Conservation (phyloP, 2,797 vertebrate species). For the Oryzias sinensis region DNA sequence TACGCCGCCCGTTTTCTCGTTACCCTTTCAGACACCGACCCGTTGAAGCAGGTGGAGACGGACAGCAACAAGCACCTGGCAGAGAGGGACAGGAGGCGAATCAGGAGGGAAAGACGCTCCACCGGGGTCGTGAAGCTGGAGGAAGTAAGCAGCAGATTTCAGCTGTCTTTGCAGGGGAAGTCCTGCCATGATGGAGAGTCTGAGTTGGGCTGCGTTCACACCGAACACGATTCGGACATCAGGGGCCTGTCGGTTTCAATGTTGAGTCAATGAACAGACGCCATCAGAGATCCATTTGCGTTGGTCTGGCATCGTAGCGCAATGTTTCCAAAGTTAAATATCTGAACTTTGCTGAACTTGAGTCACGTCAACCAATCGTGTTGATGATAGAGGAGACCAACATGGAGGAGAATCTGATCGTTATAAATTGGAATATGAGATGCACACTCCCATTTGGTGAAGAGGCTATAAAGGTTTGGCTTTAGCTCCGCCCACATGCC, state of each 20-base stretch:
- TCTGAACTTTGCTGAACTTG: too few relatives aligned
- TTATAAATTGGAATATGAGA: neutral
- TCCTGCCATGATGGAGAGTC: too few relatives aligned
- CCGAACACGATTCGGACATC: too few relatives aligned
- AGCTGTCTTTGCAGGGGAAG: neutral
- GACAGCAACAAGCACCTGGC: constrained; percentile 67
- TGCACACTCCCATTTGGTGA: neutral
- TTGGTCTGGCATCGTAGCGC: too few relatives aligned
- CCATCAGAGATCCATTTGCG: too few relatives aligned
- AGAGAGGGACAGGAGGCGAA: constrained; percentile 64
- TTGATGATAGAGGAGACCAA: too few relatives aligned
- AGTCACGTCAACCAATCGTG: neutral
- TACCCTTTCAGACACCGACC: constrained; percentile 67
- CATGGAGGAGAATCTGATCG: too few relatives aligned
- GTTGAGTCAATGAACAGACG: too few relatives aligned
- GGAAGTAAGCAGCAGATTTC: constrained; percentile 56
- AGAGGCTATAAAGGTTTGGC: neutral
- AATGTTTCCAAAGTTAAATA: too few relatives aligned
- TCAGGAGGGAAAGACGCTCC: constrained; percentile 77
- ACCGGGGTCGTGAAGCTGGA: constrained; percentile 68
- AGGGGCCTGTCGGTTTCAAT: too few relatives aligned
- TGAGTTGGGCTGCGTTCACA: too few relatives aligned
- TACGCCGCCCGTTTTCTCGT: neutral
- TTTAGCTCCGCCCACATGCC: too few relatives aligned
- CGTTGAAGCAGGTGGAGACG: constrained; percentile 47